phyloP scores from a whole-genome alignment of 2,888 invertebrate genomes.

The Epistrophella euchroma region DNA sequence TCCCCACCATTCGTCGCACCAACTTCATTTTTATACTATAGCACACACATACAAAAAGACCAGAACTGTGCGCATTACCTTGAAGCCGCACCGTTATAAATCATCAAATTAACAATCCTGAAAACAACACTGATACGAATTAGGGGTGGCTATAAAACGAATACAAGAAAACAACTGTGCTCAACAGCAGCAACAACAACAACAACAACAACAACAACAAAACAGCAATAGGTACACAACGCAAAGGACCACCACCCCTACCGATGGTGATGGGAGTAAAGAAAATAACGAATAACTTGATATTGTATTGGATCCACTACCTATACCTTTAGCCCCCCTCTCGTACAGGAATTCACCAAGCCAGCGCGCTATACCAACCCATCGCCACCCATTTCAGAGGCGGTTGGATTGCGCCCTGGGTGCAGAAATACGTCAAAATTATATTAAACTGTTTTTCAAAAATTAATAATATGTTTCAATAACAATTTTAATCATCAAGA shows the following conservation, averaged over 20 bases:
- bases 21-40: slow-evolving; percentile 13
- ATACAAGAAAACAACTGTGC: slow-evolving; percentile 76
- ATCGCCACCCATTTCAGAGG: slow-evolving; percentile 36
- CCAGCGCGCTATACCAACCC: slow-evolving; percentile 54
- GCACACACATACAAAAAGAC: slow-evolving; percentile 42
- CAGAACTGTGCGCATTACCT: slow-evolving; percentile 64
- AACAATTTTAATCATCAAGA: no score
- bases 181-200: slow-evolving; percentile 49
- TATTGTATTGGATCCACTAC: slow-evolving; percentile 61
- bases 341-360: slow-evolving; percentile 6
- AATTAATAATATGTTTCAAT: no score
- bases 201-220: slow-evolving; percentile 48
- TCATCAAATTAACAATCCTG: slow-evolving; percentile 78
- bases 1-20: neutral
- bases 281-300: slow-evolving; percentile 72
- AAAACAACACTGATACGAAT: slow-evolving; percentile 77
- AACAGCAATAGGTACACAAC: no score
- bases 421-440: no score
- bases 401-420: neutral
- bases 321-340: slow-evolving; percentile 22
- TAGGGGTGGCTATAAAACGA: slow-evolving; percentile 77
- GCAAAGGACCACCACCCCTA: slow-evolving; percentile 43
- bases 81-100: slow-evolving; percentile 74
- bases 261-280: slow-evolving; percentile 46
- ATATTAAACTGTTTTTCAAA: no score